A percentile compares a stretch with the other conserved stretches of the same genome.
phyloP scores from a whole-genome alignment of 2,113 vertebrate genomes.

The Notarius lentiginosus region DNA sequence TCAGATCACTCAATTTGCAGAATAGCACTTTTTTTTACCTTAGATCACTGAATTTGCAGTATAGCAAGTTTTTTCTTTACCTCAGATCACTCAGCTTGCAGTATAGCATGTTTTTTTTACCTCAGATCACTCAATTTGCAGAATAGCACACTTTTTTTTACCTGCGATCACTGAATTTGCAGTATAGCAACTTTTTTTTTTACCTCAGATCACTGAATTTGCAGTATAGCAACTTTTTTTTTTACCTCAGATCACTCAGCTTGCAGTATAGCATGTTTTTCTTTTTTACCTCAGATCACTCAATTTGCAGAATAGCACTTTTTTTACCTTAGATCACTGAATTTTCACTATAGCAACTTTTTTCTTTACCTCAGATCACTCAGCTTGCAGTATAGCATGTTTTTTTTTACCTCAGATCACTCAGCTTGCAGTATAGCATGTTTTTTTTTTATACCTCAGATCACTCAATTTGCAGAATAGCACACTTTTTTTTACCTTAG shows the following conservation, averaged over 20 bases:
- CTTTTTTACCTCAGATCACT: not conserved
- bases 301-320: not conserved
- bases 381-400: not conserved
- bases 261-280: not conserved
- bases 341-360: not conserved
- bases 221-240: too few relatives aligned
- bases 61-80: not conserved
- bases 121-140: not conserved
- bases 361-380: not conserved
- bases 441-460: not conserved
- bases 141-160: not conserved
- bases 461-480: not conserved
- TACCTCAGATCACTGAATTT: too few relatives aligned
- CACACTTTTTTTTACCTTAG: not conserved
- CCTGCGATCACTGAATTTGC: too few relatives aligned
- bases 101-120: not conserved
- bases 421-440: rapidly evolving
- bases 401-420: not conserved
- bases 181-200: too few relatives aligned
- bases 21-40: not conserved
- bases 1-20: not conserved
- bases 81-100: not conserved
- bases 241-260: not conserved
- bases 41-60: not conserved
- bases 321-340: not conserved